Conservation (phyloP, 2,797 vertebrate species). For the Scyliorhinus canicula region DNA sequence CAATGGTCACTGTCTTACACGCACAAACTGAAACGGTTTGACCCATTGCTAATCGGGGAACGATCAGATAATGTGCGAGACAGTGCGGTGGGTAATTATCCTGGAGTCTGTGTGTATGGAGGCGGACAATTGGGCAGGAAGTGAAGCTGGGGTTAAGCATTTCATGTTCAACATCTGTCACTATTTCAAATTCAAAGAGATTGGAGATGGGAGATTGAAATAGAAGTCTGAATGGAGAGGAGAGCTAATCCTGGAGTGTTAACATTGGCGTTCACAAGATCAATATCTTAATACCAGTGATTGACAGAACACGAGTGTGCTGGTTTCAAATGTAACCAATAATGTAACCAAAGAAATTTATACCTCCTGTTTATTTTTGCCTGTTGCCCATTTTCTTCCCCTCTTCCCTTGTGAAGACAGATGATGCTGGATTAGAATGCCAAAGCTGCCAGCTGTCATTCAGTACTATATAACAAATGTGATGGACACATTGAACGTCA, state of each 20-base stretch:
- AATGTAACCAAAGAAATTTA: background rate
- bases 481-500: background rate
- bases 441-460: background rate
- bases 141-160: constrained; percentile 4
- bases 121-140: constrained; percentile 11
- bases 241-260: background rate
- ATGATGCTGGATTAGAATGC: background rate
- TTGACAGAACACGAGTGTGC: background rate
- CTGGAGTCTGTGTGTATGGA: background rate
- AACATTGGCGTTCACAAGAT: background rate
- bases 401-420: too few species aligned
- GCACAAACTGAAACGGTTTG: background rate
- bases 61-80: background rate
- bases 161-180: background rate
- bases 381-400: background rate
- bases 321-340: background rate
- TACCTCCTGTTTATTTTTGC: background rate
- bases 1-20: background rate
- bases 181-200: constrained; percentile 9
- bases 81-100: background rate
- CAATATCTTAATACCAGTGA: background rate
- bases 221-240: background rate
- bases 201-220: background rate
- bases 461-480: background rate
- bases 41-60: constrained; percentile 26